These are phyloP conservation scores for Elachura formosa DNA, from an alignment of 2,113 vertebrate genomes.

Conservation along the genomic window DNA sequence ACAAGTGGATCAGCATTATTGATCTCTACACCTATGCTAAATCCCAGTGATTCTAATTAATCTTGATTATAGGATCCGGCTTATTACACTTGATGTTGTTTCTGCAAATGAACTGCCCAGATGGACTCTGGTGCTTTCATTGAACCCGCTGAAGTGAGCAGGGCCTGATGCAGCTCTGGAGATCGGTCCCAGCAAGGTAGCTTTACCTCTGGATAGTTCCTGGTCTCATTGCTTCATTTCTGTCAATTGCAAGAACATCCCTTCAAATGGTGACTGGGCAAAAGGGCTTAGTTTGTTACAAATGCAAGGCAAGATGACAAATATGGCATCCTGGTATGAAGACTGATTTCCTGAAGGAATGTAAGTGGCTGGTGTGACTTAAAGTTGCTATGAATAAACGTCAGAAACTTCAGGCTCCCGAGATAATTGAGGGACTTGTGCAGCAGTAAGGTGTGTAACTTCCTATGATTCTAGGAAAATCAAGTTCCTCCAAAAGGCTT, in stretches of 20 bases:
- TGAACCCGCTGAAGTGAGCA: not conserved
- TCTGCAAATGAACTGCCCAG: not conserved
- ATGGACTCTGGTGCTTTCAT: not conserved
- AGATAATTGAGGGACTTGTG: not conserved
- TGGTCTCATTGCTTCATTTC: conserved; percentile 11
- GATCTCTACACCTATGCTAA: conserved; percentile 15
- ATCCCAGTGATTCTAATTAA: conserved; percentile 26
- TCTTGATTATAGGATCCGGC: conserved; percentile 15
- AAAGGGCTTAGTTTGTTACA: conserved; percentile 15
- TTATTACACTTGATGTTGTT: not conserved
- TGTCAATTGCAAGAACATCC: not conserved
- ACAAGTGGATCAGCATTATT: conserved; percentile 1
- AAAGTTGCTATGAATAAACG: not conserved
- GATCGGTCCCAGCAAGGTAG: not conserved
- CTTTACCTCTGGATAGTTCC: not conserved
- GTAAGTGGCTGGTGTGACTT: conserved; percentile 26
- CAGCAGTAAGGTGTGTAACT: not conserved
- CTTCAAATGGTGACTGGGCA: conserved; percentile 5
- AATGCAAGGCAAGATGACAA: conserved; percentile 39
- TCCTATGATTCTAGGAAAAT: not conserved
- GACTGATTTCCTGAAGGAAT: conserved; percentile 45
- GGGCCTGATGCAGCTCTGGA: not conserved
- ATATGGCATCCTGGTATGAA: conserved; percentile 16
- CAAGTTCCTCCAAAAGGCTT: not conserved
- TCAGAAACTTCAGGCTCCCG: conserved; percentile 5